Percentiles rank a stretch among this genome's conserved stretches.
phyloP scores from a whole-genome alignment of 2,888 invertebrate species.

The Cephus pygmeus region DNA sequence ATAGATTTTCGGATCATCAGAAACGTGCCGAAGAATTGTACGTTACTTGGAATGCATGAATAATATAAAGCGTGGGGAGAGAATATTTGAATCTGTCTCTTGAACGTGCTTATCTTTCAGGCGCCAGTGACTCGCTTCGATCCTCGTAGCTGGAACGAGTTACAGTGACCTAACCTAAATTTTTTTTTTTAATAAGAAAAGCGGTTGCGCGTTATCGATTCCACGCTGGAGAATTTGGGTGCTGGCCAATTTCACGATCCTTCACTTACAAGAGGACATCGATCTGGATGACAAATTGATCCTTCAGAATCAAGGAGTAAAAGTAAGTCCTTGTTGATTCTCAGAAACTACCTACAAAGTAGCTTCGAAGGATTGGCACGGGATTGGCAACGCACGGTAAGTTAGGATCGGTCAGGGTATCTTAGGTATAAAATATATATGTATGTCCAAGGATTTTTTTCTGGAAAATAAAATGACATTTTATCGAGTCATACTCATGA shows the following conservation, averaged over 20 bases:
- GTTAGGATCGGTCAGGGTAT: neutral
- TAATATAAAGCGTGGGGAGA: neutral
- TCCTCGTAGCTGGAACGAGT: neutral
- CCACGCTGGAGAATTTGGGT: neutral
- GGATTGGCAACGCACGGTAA: neutral
- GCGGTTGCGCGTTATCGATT: neutral
- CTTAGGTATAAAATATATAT: too few relatives aligned
- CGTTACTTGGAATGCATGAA: neutral
- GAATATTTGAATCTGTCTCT: neutral
- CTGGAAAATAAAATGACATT: constrained; percentile 4
- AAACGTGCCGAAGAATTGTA: neutral
- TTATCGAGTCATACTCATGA: neutral
- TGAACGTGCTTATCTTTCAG: neutral
- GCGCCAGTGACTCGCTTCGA: neutral
- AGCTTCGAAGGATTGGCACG: neutral
- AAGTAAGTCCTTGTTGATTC: neutral
- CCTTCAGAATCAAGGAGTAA: neutral
- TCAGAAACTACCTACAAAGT: neutral
- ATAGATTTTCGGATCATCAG: neutral
- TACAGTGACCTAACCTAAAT: constrained; percentile 4
- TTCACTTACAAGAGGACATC: neutral
- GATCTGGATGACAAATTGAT: neutral
- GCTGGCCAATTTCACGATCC: constrained; percentile 1
- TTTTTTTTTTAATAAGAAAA: neutral
- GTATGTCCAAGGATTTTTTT: neutral